Evolutionary conservation across 2,888 invertebrate species (phyloP).

Genomic region (Malthinus seriepunctatus): DNA sequence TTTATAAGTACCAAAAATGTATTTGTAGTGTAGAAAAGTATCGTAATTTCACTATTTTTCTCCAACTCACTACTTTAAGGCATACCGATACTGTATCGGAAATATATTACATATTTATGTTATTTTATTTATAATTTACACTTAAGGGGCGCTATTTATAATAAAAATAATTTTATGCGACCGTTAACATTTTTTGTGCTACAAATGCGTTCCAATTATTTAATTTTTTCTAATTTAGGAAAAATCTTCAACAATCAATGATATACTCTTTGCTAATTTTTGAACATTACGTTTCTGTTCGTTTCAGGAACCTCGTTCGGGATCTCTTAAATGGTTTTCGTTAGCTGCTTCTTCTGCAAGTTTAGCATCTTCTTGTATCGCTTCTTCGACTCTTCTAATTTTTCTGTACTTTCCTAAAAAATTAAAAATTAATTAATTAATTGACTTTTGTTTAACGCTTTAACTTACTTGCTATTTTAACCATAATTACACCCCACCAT

Average conservation of each 20-base stretch:
- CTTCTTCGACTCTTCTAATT: slow-evolving; percentile 60
- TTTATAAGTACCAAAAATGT: too few relatives aligned
- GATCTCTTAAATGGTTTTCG: slow-evolving; percentile 54
- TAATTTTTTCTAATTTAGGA: slow-evolving; percentile 10
- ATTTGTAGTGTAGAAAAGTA: too few relatives aligned
- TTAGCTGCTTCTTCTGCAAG: slow-evolving; percentile 53
- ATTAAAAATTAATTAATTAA: slow-evolving; percentile 13
- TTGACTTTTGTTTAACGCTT: not conserved
- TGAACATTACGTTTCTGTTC: not conserved
- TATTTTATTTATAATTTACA: not conserved
- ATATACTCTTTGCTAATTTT: slow-evolving; percentile 15
- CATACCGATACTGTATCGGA: too few relatives aligned
- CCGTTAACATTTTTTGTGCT: not conserved
- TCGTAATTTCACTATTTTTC: too few relatives aligned
- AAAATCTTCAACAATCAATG: slow-evolving; percentile 24
- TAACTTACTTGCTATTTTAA: slow-evolving; percentile 84
- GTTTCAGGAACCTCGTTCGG: slow-evolving; percentile 51
- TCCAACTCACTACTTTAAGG: too few relatives aligned
- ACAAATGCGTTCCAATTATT: not conserved
- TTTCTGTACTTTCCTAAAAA: slow-evolving; percentile 70
- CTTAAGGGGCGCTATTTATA: not conserved
- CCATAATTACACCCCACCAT: slow-evolving; percentile 95
- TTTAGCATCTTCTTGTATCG: slow-evolving; percentile 56
- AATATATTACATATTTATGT: not conserved
- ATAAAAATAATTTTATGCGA: not conserved